Percentiles rank a stretch among this genome's conserved stretches.
These are phyloP conservation scores for Collichthys lucidus DNA, from an alignment of 2,113 vertebrate species.

Conservation along the genomic window DNA sequence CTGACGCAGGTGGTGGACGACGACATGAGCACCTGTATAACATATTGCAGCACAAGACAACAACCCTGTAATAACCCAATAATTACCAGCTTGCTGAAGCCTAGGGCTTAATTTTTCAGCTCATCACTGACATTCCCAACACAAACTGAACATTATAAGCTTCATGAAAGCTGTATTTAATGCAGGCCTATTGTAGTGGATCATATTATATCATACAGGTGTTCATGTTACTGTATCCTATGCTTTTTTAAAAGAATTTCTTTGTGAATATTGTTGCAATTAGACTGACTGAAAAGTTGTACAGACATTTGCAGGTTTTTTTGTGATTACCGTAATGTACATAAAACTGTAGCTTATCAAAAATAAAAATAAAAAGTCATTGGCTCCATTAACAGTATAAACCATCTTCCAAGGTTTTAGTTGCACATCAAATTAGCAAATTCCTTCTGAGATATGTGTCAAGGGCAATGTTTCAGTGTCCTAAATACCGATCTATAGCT, in stretches of 20 bases:
- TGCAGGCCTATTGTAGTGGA: neutral
- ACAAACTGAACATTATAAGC: conserved; percentile 25
- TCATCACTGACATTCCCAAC: conserved; percentile 16
- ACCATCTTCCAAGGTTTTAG: neutral
- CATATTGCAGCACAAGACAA: conserved; percentile 22
- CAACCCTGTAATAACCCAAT: neutral
- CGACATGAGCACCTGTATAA: conserved; percentile 37
- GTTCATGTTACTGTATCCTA: conserved; percentile 9
- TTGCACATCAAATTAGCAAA: neutral
- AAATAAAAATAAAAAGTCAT: neutral
- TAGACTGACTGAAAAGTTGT: too few species aligned
- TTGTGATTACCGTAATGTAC: neutral
- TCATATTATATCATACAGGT: conserved; percentile 35
- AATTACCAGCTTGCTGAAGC: conserved; percentile 25
- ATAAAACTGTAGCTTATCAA: neutral
- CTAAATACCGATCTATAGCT: conserved; percentile 17
- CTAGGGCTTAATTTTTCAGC: conserved; percentile 31
- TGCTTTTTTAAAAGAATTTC: neutral
- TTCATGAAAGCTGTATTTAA: conserved; percentile 28
- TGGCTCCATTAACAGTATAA: neutral
- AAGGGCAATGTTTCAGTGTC: conserved; percentile 1
- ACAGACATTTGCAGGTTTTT: neutral
- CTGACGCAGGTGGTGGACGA: neutral
- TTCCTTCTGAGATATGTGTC: neutral
- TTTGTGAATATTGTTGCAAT: neutral